Percentiles rank a stretch among this genome's conserved stretches.
These are phyloP conservation scores for Dendrocincla tyrannina DNA, from an alignment of 2,797 vertebrate species.

Conservation along the genomic window DNA sequence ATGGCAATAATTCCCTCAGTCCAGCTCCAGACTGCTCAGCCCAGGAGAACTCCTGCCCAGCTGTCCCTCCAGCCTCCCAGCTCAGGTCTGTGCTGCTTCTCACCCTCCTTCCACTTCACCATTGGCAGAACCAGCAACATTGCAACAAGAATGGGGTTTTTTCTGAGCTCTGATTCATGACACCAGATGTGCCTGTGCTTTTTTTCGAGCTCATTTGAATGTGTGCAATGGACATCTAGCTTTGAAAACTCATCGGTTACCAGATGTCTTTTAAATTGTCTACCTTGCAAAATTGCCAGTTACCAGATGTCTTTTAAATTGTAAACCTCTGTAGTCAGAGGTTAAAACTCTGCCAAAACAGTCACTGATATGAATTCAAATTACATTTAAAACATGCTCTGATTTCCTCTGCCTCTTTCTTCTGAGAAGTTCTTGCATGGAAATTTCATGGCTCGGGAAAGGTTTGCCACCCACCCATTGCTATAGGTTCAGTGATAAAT, in stretches of 20 bases:
- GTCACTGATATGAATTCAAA: neutral
- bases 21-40: neutral
- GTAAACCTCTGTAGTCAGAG: constrained; percentile 9
- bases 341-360: constrained; percentile 28
- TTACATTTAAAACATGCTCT: neutral
- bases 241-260: constrained; percentile 26
- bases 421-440: neutral
- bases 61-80: neutral
- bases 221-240: neutral
- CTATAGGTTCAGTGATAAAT: neutral
- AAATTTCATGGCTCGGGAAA: neutral
- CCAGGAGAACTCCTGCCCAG: neutral
- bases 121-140: neutral
- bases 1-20: neutral
- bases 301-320: constrained; percentile 45
- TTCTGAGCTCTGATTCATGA: neutral
- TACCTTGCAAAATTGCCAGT: neutral
- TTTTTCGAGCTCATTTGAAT: constrained; percentile 57
- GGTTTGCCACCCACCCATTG: accelerated
- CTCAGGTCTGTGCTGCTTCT: neutral
- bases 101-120: neutral
- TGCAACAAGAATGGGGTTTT: neutral
- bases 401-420: neutral
- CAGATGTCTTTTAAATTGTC: constrained; percentile 44
- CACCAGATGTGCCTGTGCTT: constrained; percentile 8